phyloP scores from a whole-genome alignment of 2,888 invertebrate species.

The Leucophenga maculata region DNA sequence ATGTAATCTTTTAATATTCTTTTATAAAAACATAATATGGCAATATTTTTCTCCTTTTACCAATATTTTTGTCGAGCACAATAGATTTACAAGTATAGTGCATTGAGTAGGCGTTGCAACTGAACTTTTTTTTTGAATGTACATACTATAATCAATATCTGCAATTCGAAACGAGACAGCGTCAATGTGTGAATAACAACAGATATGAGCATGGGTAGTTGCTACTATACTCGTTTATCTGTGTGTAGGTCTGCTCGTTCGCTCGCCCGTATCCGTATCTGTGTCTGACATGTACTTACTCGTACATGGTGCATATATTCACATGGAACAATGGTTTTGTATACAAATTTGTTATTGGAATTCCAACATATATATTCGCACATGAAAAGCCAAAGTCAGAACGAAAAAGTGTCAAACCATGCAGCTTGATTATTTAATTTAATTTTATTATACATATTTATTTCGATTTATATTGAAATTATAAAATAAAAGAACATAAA shows the following conservation, averaged over 20 bases:
- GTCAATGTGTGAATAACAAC: constrained; percentile 47
- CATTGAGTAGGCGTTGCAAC: neutral
- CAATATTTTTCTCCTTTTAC: no score
- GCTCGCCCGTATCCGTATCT: neutral
- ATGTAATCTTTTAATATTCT: no score
- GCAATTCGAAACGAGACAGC: constrained; percentile 43
- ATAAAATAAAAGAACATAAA: no score
- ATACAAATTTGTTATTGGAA: constrained; percentile 11
- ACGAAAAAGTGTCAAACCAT: no score
- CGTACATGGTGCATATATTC: no score
- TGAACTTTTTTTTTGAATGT: neutral
- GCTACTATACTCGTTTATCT: neutral
- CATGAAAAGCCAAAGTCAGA: neutral
- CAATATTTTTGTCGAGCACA: no score
- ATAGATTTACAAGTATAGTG: neutral
- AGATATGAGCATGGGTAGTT: constrained; percentile 8
- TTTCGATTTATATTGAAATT: no score
- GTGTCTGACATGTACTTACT: neutral
- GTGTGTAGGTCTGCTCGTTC: constrained; percentile 5
- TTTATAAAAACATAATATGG: no score
- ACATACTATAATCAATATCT: constrained; percentile 1
- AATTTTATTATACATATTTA: no score
- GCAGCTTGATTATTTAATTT: no score
- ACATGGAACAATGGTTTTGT: constrained; percentile 10
- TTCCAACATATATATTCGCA: constrained; percentile 19